These are phyloP conservation scores for Naja naja DNA, from an alignment of 2,113 vertebrate genomes.

Conservation along the genomic window DNA sequence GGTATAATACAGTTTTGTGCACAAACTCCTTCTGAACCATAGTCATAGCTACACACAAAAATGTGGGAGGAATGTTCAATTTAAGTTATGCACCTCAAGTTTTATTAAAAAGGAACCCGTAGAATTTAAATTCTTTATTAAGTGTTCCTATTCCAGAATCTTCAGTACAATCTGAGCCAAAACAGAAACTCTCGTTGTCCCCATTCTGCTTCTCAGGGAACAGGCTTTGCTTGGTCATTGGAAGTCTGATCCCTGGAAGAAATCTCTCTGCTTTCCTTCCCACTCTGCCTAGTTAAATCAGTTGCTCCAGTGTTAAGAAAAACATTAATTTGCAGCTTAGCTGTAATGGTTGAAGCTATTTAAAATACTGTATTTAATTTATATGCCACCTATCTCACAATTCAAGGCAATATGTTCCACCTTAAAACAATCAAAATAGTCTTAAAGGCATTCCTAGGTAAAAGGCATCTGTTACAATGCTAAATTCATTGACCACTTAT, in stretches of 20 bases:
- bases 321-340: not conserved
- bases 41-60: not conserved
- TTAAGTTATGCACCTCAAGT: not conserved
- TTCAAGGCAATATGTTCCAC: not conserved
- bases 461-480: not conserved
- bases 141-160: not conserved
- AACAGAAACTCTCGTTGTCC: not conserved
- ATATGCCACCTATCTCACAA: too few species aligned
- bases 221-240: not conserved
- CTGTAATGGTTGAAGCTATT: not conserved
- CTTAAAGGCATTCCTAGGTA: not conserved
- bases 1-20: not conserved
- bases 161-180: not conserved
- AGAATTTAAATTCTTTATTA: not conserved
- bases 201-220: not conserved
- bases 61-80: not conserved
- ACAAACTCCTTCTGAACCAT: not conserved
- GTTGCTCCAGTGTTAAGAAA: not conserved
- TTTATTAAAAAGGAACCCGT: not conserved
- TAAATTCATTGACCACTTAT: not conserved
- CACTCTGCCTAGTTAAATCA: not conserved
- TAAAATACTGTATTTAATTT: too few species aligned
- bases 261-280: not conserved
- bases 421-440: not conserved
- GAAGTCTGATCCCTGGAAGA: not conserved